Percentiles rank a stretch among this genome's conserved stretches.
phyloP scores from a whole-genome alignment of 2,113 vertebrate genomes.

The Vulpes ferrilata region DNA sequence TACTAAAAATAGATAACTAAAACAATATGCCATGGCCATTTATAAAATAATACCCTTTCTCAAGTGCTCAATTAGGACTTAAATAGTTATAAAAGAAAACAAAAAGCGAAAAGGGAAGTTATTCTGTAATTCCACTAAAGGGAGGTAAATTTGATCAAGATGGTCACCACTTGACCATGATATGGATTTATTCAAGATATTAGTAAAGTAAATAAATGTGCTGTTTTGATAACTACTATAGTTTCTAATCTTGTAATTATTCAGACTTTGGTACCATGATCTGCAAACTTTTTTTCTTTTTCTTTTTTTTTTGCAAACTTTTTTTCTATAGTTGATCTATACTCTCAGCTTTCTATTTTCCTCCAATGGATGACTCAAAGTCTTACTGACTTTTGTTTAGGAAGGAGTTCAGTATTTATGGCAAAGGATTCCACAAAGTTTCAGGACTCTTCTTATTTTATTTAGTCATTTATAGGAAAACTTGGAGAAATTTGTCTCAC shows the following conservation, averaged over 20 bases:
- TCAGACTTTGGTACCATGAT: not conserved
- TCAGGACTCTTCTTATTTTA: not conserved
- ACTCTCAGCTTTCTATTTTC: not conserved
- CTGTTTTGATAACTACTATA: fast-evolving
- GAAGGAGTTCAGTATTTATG: not conserved
- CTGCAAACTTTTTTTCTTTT: not conserved
- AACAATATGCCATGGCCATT: not conserved
- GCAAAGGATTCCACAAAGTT: not conserved
- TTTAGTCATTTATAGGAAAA: not conserved
- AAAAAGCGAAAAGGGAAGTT: not conserved
- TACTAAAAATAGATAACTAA: not conserved
- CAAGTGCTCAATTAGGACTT: not conserved
- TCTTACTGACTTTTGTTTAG: not conserved
- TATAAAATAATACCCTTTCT: not conserved
- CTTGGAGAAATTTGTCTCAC: not conserved
- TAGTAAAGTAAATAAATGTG: not conserved
- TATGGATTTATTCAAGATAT: not conserved
- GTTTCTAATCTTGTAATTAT: not conserved
- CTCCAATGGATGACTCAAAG: not conserved
- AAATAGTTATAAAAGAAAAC: not conserved
- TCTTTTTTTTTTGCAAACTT: not conserved
- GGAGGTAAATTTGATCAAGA: not conserved
- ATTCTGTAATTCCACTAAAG: not conserved
- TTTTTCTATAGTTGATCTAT: not conserved
- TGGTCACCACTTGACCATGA: not conserved